Evolutionary conservation across 92 coral and sea anemone species (phyloP).

Genomic region (Epizoanthus rinbou): DNA sequence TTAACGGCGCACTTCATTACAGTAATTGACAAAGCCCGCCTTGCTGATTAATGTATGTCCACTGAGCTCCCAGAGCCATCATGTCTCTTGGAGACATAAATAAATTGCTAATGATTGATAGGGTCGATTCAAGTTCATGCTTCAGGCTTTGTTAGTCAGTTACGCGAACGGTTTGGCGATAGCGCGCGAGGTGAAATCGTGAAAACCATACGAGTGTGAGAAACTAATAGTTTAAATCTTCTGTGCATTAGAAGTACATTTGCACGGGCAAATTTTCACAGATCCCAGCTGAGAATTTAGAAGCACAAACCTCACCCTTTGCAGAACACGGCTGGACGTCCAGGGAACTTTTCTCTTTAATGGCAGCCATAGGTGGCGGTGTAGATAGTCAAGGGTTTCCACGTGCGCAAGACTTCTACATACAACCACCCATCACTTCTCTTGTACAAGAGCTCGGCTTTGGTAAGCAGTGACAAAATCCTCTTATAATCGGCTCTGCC

Average conservation of each 20-base stretch:
- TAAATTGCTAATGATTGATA: slow-evolving; percentile 89
- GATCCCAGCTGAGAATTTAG: slow-evolving; percentile 34
- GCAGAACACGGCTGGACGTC: slow-evolving; percentile 9
- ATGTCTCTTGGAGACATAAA: slow-evolving; percentile 84
- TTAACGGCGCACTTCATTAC: slow-evolving; percentile 71
- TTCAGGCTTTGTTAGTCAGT: slow-evolving; percentile 21
- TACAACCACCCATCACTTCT: slow-evolving; percentile 36
- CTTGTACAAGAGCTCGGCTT: slow-evolving; percentile 40
- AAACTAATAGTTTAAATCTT: slow-evolving; percentile 1
- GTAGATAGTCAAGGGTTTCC: slow-evolving; percentile 26
- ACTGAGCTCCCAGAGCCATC: slow-evolving; percentile 66
- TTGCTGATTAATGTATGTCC: slow-evolving; percentile 89
- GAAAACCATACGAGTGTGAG: neutral
- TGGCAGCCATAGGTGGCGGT: slow-evolving; percentile 34
- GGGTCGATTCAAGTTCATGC: slow-evolving; percentile 32
- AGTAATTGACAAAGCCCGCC: slow-evolving; percentile 80
- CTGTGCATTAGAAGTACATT: neutral
- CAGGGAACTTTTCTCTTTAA: slow-evolving; percentile 6
- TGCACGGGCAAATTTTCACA: slow-evolving; percentile 17
- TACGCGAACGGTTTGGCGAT: slow-evolving; percentile 9
- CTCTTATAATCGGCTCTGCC: slow-evolving; percentile 17
- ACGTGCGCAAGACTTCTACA: slow-evolving; percentile 36
- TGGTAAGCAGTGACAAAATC: slow-evolving; percentile 30
- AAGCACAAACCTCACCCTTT: slow-evolving; percentile 10
- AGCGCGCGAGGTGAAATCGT: slow-evolving; percentile 12